Evolutionary conservation across 1,140 invertebrate species (phyloP), one percentile per base, ranked within the genome.

Genomic region (Danaus plexippus): DNA sequence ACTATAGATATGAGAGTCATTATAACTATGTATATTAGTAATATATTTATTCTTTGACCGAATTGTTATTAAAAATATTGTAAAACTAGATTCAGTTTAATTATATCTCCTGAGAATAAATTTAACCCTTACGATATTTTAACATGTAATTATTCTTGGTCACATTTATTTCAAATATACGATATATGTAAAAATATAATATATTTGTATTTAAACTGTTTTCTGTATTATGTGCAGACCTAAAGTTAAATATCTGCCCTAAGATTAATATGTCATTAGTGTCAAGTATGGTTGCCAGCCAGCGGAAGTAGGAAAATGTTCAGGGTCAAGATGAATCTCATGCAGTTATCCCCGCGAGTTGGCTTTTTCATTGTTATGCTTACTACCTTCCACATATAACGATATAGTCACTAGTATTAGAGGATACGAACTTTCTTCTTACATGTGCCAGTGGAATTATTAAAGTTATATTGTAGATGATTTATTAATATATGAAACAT

Each of bases 241-340:
- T 32, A 32, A 32, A 32, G 22, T 32, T 32, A 47, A 41, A 47
- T 32, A 53, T 47, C 15, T 42, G 47, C 59, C 22, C 43, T 48
- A 50, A 47, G 42, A 50, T 54, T 50, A 45, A 51, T 52, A 57
- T 46, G 32, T 55, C 54, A 60, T 59, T 64, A 64, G 48, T 67
- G 58, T 32, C 22, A 32, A 32, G 22, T 32, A 32, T 65, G 54
- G 54, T 50, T 48, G 49, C 45, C 13, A 49, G 50, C 18, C 59
- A 51, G 22, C 63, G 66, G 66, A 68, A 68, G 60, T 60, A 61
- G 60, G 60, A 65, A 65, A 57, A 55, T 32, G 18, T 47, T 57
- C 54, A 67, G 54, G 63, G 63, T 57, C 57, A 57, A 65, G 59
- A 64, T 58, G 42, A 59, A 52, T 60, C 58, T 55, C 22, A 18